Conservation (phyloP, 1,140 invertebrate genomes). For the Drosophila ficusphila region DNA sequence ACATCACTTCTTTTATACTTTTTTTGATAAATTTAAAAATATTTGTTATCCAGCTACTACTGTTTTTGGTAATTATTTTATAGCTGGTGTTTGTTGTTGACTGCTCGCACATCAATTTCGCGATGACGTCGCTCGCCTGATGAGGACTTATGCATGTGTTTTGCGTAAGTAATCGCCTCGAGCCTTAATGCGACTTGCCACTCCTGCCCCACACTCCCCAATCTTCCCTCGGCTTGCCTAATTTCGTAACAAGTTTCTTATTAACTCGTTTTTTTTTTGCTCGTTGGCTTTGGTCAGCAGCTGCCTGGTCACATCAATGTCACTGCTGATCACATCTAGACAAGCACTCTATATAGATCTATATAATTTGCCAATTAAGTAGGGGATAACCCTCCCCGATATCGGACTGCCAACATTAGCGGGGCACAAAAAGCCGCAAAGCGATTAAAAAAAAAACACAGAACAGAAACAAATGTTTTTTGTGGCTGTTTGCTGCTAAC, state of each 20-base stretch:
- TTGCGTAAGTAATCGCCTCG: constrained; percentile 50
- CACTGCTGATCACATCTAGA: constrained; percentile 79
- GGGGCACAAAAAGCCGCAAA: constrained; percentile 18
- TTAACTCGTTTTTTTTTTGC: constrained; percentile 44
- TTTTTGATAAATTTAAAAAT: neutral
- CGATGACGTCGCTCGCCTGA: constrained; percentile 14
- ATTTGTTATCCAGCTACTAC: neutral
- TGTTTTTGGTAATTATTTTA: constrained; percentile 7
- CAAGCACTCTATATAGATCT: constrained; percentile 59
- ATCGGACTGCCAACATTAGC: constrained; percentile 62
- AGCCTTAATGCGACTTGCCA: constrained; percentile 45
- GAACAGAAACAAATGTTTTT: constrained; percentile 22
- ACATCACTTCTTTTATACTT: neutral
- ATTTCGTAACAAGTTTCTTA: constrained; percentile 81
- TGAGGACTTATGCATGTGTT: constrained; percentile 69
- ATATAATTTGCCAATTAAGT: constrained; percentile 81
- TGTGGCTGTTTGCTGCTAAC: constrained; percentile 6
- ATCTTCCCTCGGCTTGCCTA: constrained; percentile 42
- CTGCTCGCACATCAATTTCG: constrained; percentile 65
- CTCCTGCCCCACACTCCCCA: neutral
- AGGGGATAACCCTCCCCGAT: constrained; percentile 48
- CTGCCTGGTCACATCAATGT: constrained; percentile 74
- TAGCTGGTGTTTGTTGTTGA: constrained; percentile 12
- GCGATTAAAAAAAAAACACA: neutral
- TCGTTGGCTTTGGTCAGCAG: constrained; percentile 33